Conservation (phyloP, 2,113 vertebrate species). For the Trichechus manatus region DNA sequence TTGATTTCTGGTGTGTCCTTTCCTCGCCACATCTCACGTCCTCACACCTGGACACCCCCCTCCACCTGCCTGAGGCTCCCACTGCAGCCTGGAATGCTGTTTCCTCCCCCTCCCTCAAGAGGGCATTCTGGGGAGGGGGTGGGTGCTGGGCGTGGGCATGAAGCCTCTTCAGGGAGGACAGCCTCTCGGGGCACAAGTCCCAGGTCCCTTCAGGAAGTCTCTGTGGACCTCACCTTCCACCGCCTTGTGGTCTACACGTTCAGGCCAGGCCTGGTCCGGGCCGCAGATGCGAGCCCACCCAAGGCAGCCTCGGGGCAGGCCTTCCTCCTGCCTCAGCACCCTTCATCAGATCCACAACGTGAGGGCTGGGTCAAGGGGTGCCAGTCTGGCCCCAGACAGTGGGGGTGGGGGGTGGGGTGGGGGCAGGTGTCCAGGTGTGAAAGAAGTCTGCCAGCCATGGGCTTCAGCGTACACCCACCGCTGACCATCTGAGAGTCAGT, state of each 20-base stretch:
- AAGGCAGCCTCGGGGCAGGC: background rate
- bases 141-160: background rate
- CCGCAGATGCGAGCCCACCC: background rate
- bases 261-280: background rate
- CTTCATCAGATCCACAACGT: background rate
- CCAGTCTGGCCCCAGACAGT: background rate
- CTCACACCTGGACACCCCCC: background rate
- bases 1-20: conserved; percentile 20
- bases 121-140: background rate
- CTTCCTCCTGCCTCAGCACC: background rate
- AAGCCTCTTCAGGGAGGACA: background rate
- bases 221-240: background rate
- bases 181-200: background rate
- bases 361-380: background rate
- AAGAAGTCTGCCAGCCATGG: background rate
- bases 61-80: background rate
- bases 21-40: background rate
- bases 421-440: background rate
- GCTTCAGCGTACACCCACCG: too few species aligned
- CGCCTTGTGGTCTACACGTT: background rate
- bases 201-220: background rate
- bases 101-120: background rate
- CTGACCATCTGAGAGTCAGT: background rate
- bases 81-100: background rate
- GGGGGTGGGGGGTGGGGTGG: background rate